Base-by-base conservation (phyloP, 2,888 invertebrate genomes). In the Cyrtodaria siliqua region DNA sequence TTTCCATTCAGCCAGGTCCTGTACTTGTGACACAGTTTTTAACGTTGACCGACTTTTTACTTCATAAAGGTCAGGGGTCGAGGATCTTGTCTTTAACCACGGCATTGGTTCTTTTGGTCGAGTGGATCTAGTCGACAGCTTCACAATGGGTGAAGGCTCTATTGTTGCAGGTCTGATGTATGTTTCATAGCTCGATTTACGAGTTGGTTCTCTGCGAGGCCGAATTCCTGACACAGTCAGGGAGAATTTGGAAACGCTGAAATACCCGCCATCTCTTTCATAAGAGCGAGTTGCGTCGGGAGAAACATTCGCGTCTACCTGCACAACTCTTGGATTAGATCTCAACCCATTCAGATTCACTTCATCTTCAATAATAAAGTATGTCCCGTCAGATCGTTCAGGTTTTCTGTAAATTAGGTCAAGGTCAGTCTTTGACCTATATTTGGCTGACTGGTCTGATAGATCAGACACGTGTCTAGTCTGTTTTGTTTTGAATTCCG, bases 221-320 rank as follows among this genome's bases (percentile, higher is more conserved):
- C 6, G 3, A 8, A 55, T 55, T 8, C 73, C 80, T 60, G 76
- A 57, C 26, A 76, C 68, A 8, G 64, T 47, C 47, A 80, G 52
- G 9, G 69, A 64, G 61, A 80, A 80, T 38, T 80, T 80, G n/a
- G 80, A 76, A 50, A 80, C 42, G 23, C 67, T 49, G 33, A 80
- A 72, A 50, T 80, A 80, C 1, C 80, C 80, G 26, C 72, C 72
- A 24, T 80, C 76, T 16, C 66, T 57, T 6, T 79, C 74, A 53
- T 70, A 52, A 2, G 70, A 79, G 24, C 12, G 74, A 67, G 57
- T 70, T 42, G 18, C 27, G 50, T 53, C 29, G 24, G 40, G 18
- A 0, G 71, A 63, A 16, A 62, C 16, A 12, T 42, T 66, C 56
- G 64, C 42, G 23, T 60, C 64, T 23, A 66, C 63, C 9, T 63